These are phyloP conservation scores for Ormia ochracea DNA, from an alignment of 2,888 invertebrate species.

Conservation along the genomic window DNA sequence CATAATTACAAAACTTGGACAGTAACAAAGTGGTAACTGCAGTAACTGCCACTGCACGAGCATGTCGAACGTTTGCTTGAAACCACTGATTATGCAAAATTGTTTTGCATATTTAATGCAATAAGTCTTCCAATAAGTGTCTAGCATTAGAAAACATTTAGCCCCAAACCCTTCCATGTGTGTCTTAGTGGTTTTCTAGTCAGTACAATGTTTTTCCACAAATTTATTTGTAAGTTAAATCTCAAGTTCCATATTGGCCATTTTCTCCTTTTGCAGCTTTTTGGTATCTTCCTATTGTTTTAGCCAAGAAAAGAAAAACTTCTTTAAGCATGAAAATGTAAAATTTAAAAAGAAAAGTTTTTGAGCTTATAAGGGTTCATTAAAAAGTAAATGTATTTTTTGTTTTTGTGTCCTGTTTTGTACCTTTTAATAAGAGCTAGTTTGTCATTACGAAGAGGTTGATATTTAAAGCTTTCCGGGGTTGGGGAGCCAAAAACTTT, in stretches of 20 bases:
- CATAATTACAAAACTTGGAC: background rate
- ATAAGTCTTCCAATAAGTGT: slow-evolving; percentile 59
- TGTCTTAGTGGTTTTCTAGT: background rate
- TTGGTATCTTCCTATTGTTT: background rate
- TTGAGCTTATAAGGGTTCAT: slow-evolving; percentile 51
- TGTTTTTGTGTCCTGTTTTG: slow-evolving; percentile 1
- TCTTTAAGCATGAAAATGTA: slow-evolving; percentile 21
- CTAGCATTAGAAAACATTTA: slow-evolving; percentile 49
- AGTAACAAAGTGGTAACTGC: slow-evolving; percentile 33
- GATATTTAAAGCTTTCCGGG: background rate
- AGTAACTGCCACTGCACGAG: background rate
- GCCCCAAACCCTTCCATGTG: slow-evolving; percentile 9
- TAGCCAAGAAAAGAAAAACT: background rate
- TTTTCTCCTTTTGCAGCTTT: background rate
- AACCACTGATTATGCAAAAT: slow-evolving; percentile 52
- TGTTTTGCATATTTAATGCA: slow-evolving; percentile 48
- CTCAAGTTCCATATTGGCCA: slow-evolving; percentile 21
- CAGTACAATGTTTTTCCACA: slow-evolving; percentile 1
- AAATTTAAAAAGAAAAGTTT: slow-evolving; percentile 33
- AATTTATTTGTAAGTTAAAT: slow-evolving; percentile 48
- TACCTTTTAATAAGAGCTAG: slow-evolving; percentile 15
- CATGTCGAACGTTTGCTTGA: slow-evolving; percentile 3
- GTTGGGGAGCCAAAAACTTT: slow-evolving; percentile 27
- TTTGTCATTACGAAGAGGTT: background rate
- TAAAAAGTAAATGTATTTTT: slow-evolving; percentile 42